These are phyloP conservation scores for Arvicanthis niloticus DNA, from an alignment of 2,113 vertebrate genomes.

Conservation along the genomic window DNA sequence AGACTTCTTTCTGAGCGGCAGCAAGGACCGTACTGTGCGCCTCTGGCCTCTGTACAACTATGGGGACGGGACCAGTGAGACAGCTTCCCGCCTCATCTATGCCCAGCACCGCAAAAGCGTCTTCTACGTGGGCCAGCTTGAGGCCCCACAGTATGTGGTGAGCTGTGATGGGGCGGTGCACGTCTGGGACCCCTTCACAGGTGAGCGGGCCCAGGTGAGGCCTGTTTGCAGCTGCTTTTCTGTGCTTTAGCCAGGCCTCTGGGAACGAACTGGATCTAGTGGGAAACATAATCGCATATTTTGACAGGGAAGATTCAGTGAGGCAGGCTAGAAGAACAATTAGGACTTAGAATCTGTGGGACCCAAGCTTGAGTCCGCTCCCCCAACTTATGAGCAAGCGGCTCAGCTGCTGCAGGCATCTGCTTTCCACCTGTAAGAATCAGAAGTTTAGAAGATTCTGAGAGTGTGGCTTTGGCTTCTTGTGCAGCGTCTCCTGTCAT, in stretches of 20 bases:
- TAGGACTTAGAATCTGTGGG: not conserved
- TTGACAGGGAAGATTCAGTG: not conserved
- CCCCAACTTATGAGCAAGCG: not conserved
- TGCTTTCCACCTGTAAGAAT: not conserved
- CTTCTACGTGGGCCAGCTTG: slow-evolving; percentile 95
- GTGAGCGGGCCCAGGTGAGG: slow-evolving; percentile 83
- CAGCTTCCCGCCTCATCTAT: slow-evolving; percentile 91
- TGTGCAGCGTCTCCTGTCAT: not conserved
- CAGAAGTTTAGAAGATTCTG: not conserved
- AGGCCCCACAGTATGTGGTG: slow-evolving; percentile 94
- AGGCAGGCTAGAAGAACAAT: not conserved
- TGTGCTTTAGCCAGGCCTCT: not conserved
- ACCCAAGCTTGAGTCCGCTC: not conserved
- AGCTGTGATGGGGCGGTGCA: slow-evolving; percentile 98
- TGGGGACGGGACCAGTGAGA: slow-evolving; percentile 94
- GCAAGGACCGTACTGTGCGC: slow-evolving; percentile 97
- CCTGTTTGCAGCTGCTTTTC: not conserved
- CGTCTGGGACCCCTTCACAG: slow-evolving; percentile 98
- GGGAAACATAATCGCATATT: not conserved
- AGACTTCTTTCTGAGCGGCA: slow-evolving; percentile 97
- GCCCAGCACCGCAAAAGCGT: slow-evolving; percentile 94
- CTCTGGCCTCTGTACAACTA: slow-evolving; percentile 97
- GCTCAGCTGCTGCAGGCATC: not conserved
- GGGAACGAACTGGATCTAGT: not conserved
- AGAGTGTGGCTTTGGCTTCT: not conserved